phyloP scores from a whole-genome alignment of 2,888 invertebrate genomes.

The Xylota segnis region DNA sequence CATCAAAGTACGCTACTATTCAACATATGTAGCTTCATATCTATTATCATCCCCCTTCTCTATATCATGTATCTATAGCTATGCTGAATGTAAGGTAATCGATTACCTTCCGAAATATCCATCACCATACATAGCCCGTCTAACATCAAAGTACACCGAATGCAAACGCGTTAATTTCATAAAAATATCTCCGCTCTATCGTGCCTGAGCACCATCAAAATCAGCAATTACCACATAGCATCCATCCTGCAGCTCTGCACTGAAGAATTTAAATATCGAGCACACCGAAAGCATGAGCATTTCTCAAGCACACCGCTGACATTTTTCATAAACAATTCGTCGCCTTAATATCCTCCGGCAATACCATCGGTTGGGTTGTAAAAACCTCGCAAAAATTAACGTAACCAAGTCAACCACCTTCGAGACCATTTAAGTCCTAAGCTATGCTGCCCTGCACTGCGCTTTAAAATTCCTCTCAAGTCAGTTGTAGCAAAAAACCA shows the following conservation, averaged over 20 bases:
- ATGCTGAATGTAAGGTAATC: too few relatives aligned
- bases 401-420: slow-evolving; percentile 66
- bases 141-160: slow-evolving; percentile 52
- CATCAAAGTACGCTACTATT: too few relatives aligned
- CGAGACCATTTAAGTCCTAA: slow-evolving; percentile 62
- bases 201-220: slow-evolving; percentile 17
- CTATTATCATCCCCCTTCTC: too few relatives aligned
- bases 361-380: neutral
- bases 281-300: slow-evolving; percentile 42
- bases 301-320: slow-evolving; percentile 40
- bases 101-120: too few relatives aligned
- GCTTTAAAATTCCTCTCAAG: slow-evolving; percentile 71
- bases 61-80: too few relatives aligned
- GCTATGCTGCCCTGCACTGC: slow-evolving; percentile 63
- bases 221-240: slow-evolving; percentile 54
- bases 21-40: too few relatives aligned
- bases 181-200: slow-evolving; percentile 36
- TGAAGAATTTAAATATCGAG: slow-evolving; percentile 71
- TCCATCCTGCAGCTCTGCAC: slow-evolving; percentile 30
- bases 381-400: slow-evolving; percentile 33
- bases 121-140: neutral
- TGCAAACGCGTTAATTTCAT: slow-evolving; percentile 34
- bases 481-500: slow-evolving; percentile 18
- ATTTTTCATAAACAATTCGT: slow-evolving; percentile 65
- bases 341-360: slow-evolving; percentile 47